phyloP scores from a whole-genome alignment of 2,888 invertebrate genomes.

The Pollenia griseotomentosa region DNA sequence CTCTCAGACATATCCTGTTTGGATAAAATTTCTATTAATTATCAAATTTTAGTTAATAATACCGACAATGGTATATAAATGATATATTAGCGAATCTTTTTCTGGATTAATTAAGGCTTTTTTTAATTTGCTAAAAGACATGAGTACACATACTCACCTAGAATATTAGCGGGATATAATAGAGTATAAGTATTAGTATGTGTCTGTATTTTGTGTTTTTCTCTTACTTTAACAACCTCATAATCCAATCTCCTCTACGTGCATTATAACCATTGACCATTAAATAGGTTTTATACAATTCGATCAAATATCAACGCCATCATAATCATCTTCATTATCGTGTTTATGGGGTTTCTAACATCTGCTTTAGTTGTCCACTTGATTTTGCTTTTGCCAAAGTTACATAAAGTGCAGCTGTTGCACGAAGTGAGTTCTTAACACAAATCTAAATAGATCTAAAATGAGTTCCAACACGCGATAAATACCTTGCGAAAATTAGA shows the following conservation, averaged over 20 bases:
- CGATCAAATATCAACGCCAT: conserved; percentile 12
- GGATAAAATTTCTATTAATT: too few species aligned
- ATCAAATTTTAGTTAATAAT: too few species aligned
- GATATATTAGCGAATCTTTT: too few species aligned
- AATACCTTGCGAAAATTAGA: too few species aligned
- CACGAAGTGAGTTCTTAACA: background rate
- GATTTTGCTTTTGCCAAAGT: background rate
- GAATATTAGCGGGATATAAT: too few species aligned
- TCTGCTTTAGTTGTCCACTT: conserved; percentile 3
- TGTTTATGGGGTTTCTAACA: background rate
- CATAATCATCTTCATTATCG: background rate
- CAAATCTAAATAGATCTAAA: background rate
- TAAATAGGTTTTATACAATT: conserved; percentile 32
- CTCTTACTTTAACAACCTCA: background rate
- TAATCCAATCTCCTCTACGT: background rate
- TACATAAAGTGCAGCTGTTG: background rate
- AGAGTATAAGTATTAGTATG: too few species aligned
- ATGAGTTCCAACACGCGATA: too few species aligned
- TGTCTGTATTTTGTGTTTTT: background rate
- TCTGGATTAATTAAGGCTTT: too few species aligned
- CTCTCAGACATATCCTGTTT: too few species aligned
- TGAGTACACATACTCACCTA: too few species aligned
- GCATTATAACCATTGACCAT: conserved; percentile 5
- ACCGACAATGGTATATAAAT: too few species aligned
- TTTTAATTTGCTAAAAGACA: too few species aligned